Conservation (phyloP, 1,140 invertebrate species). For the Drosophila paulistorum region DNA sequence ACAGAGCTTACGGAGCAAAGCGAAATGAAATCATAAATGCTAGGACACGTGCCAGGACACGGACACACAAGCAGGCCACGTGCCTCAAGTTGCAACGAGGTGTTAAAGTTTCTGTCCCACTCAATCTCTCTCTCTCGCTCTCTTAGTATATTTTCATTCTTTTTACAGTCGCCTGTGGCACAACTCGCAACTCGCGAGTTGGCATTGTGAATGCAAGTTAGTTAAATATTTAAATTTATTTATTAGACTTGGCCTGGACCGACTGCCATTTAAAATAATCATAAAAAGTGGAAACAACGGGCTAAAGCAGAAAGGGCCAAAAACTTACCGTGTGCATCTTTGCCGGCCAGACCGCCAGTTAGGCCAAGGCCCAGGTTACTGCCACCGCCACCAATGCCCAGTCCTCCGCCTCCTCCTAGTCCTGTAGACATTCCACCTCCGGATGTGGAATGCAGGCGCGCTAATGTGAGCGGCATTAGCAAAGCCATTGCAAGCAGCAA, state of each 20-base stretch:
- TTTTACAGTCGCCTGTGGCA: background rate
- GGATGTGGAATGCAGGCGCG: constrained; percentile 76
- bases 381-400: constrained; percentile 25
- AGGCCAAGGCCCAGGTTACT: constrained; percentile 47
- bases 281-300: constrained; percentile 42
- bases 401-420: constrained; percentile 2
- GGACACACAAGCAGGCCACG: constrained; percentile 24
- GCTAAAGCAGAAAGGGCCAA: constrained; percentile 22
- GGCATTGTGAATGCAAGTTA: constrained; percentile 50
- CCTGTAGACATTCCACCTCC: constrained; percentile 42
- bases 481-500: constrained; percentile 61
- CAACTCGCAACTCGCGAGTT: constrained; percentile 34
- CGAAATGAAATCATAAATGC: constrained; percentile 76
- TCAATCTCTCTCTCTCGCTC: background rate
- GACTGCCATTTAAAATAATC: constrained; percentile 70
- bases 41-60: constrained; percentile 59
- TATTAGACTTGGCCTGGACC: constrained; percentile 52
- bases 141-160: constrained; percentile 13
- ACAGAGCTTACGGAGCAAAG: constrained; percentile 21
- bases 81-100: constrained; percentile 59
- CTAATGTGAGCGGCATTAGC: constrained; percentile 78
- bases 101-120: constrained; percentile 54
- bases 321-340: constrained; percentile 81
- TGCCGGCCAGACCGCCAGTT: constrained; percentile 39
- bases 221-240: constrained; percentile 81